These are phyloP conservation scores for Cyclargus thomasi DNA, from an alignment of 1,140 invertebrate species.

Conservation along the genomic window DNA sequence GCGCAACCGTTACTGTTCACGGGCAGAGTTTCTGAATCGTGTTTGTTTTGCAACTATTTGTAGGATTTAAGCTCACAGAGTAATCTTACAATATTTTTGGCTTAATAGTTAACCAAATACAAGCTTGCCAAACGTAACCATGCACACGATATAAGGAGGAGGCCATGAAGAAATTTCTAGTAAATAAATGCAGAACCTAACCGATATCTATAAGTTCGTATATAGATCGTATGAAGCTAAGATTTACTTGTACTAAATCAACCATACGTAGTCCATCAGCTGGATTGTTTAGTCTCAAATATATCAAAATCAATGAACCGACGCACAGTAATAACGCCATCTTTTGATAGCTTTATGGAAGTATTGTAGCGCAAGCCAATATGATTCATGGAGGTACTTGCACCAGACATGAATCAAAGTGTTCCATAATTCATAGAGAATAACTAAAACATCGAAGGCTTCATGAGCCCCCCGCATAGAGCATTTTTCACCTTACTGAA, in stretches of 20 bases:
- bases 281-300: neutral
- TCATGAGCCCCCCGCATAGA: slow-evolving; percentile 50
- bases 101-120: too few relatives aligned
- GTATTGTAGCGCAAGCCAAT: neutral
- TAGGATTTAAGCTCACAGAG: neutral
- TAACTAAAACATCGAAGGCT: slow-evolving; percentile 45
- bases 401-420: slow-evolving; percentile 46
- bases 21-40: neutral
- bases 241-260: neutral
- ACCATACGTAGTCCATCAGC: neutral
- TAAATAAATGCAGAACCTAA: too few relatives aligned
- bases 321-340: slow-evolving; percentile 9
- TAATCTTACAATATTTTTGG: neutral
- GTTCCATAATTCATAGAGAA: slow-evolving; percentile 60
- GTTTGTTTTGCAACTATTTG: neutral
- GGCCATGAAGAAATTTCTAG: too few relatives aligned
- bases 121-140: too few relatives aligned
- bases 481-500: slow-evolving; percentile 59
- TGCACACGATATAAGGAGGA: too few relatives aligned
- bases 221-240: neutral
- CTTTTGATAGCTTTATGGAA: slow-evolving; percentile 12
- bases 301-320: slow-evolving; percentile 7
- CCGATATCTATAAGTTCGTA: neutral
- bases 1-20: slow-evolving; percentile 35
- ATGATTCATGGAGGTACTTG: slow-evolving; percentile 11